These are phyloP conservation scores for Oscheius sp. DNA, from an alignment of 2,888 invertebrate genomes.

Conservation along the genomic window DNA sequence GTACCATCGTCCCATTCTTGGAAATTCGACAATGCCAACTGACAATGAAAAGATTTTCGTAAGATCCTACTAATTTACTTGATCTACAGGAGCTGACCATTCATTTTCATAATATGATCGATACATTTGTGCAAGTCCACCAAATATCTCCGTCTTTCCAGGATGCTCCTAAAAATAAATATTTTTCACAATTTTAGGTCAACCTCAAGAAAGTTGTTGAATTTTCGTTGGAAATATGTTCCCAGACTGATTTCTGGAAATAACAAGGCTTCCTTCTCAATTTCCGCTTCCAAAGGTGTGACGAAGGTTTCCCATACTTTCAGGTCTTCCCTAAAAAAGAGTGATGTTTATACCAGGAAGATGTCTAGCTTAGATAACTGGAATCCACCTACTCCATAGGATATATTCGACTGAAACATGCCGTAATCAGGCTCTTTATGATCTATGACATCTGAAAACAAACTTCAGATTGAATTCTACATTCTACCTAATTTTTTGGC, in stretches of 20 bases:
- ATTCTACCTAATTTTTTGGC: conserved; percentile 42
- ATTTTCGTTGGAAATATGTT: conserved; percentile 8
- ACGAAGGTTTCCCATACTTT: conserved; percentile 24
- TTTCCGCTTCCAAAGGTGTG: conserved; percentile 15
- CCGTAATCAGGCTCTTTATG: conserved; percentile 22
- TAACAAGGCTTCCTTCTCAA: background rate
- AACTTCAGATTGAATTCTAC: background rate
- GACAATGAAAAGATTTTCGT: conserved; percentile 20
- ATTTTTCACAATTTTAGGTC: background rate
- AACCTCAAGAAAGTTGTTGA: conserved; percentile 14
- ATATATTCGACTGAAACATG: conserved; percentile 6
- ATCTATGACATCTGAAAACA: conserved; percentile 6
- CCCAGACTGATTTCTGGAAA: conserved; percentile 15
- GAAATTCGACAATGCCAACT: conserved; percentile 58
- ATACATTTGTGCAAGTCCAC: conserved; percentile 46
- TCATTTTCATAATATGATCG: conserved; percentile 60
- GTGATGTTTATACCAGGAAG: background rate
- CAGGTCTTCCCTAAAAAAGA: conserved; percentile 22
- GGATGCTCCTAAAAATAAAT: conserved; percentile 3
- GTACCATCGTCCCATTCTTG: conserved; percentile 59
- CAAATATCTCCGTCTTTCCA: conserved; percentile 8
- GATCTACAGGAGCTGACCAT: conserved; percentile 60
- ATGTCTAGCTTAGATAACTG: background rate
- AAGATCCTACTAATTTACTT: conserved; percentile 38
- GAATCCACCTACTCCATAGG: conserved; percentile 13